Evolutionary conservation across 2,888 invertebrate genomes (phyloP), one percentile per base, ranked within the genome.

Genomic region (Heliconius aoede): DNA sequence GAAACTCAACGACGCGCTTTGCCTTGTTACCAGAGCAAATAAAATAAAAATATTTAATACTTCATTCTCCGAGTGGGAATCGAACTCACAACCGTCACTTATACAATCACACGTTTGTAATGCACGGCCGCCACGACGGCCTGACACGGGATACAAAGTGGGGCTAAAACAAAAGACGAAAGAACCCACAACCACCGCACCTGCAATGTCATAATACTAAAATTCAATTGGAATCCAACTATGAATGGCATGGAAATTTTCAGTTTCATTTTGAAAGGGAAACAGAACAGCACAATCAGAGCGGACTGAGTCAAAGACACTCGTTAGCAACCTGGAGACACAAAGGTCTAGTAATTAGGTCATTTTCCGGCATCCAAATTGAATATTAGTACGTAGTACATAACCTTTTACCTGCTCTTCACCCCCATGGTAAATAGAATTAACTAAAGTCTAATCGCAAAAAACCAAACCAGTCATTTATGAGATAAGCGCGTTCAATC

Each of bases 301-400:
- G 65, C 65, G 36, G 24, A 65, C 32, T 64, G 65, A 65, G 65
- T 65, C 36, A 65, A 65, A 65, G 65, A 65, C 65, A 24, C 65
- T 65, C 65, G 65, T 65, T 65, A 65, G 24, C 36, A 65, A 36
- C 65, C 65, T 40, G 65, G 65, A 36, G 65, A 65, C 65, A 65
- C 65, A 65, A 65, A 65, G 65, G 65, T 36, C 40, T 36, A 24
- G 36, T 65, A 65, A 65, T 65, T 65, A 65, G 65, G 65, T 65
- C 65, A 64, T 32, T 64, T 64, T 64, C 36, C 5, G 32, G n/a
- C 36, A 64, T 36, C 64, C 64, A 64, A 64, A 36, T 64, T 24
- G n/a, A n/a, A 24, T 64, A 9, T 32, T 46, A 18, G 18, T 46
- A 36, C n/a, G 24, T 36, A 64, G 28, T 36, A 36, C n/a, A 36